phyloP scores from a whole-genome alignment of 2,797 vertebrate species.

The Busarellus nigricollis region DNA sequence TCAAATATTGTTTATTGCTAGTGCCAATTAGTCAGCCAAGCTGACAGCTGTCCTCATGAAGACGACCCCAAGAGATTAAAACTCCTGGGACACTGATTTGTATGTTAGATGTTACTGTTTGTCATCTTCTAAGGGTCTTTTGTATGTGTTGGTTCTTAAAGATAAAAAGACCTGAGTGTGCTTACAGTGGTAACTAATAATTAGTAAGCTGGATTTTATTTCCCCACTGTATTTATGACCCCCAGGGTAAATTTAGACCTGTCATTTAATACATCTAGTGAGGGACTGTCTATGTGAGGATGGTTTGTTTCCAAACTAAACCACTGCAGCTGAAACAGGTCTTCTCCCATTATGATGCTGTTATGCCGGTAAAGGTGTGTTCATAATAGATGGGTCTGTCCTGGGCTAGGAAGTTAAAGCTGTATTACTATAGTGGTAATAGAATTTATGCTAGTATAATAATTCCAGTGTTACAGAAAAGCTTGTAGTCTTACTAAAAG shows the following conservation, averaged over 20 bases:
- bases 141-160: not conserved
- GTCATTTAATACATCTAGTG: not conserved
- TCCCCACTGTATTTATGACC: not conserved
- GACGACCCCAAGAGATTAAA: not conserved
- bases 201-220: constrained; percentile 6
- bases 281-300: not conserved
- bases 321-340: not conserved
- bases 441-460: not conserved
- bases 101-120: not conserved
- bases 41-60: constrained; percentile 4
- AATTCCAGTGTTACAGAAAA: not conserved
- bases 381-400: not conserved
- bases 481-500: not conserved
- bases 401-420: not conserved
- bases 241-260: not conserved
- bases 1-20: constrained; percentile 2
- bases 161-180: not conserved
- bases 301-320: not conserved
- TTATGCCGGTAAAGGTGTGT: not conserved
- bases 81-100: not conserved
- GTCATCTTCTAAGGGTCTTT: constrained; percentile 3
- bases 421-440: not conserved
- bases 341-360: not conserved
- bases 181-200: not conserved
- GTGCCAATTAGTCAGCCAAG: not conserved